Conservation (phyloP, 2,797 vertebrate genomes). For the Ctenopoma kingsleyae region DNA sequence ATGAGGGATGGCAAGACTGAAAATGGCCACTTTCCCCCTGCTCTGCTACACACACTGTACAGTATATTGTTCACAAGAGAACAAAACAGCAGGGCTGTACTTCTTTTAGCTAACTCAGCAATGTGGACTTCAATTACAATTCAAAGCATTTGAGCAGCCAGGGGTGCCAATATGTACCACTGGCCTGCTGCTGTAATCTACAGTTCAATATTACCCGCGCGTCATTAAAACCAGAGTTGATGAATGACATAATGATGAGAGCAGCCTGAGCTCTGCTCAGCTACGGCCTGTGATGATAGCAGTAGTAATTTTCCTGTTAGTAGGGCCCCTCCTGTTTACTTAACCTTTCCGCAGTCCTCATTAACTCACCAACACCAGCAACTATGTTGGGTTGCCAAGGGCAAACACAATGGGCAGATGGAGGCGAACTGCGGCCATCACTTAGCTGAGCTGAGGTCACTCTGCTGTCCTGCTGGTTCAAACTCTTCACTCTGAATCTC, state of each 20-base stretch:
- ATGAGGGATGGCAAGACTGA: slow-evolving; percentile 64
- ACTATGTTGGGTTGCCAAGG: slow-evolving; percentile 82
- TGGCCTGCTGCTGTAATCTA: slow-evolving; percentile 59
- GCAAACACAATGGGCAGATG: slow-evolving; percentile 85
- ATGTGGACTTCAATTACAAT: slow-evolving; percentile 41
- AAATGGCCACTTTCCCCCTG: slow-evolving; percentile 42
- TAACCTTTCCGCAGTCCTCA: slow-evolving; percentile 87
- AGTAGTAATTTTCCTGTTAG: slow-evolving; percentile 82
- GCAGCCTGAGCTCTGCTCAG: slow-evolving; percentile 65
- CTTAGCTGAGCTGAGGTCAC: slow-evolving; percentile 76
- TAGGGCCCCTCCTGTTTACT: slow-evolving; percentile 85
- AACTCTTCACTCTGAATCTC: slow-evolving; percentile 66
- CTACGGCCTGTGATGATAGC: slow-evolving; percentile 68
- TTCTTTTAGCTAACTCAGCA: slow-evolving; percentile 21
- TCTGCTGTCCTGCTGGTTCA: slow-evolving; percentile 64
- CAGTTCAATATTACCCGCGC: slow-evolving; percentile 64
- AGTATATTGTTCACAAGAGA: slow-evolving; percentile 31
- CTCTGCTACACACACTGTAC: slow-evolving; percentile 21
- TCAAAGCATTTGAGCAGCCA: slow-evolving; percentile 38
- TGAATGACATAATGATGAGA: slow-evolving; percentile 81
- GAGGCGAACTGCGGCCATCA: slow-evolving; percentile 79
- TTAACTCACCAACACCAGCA: slow-evolving; percentile 81
- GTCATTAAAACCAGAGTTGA: slow-evolving; percentile 83
- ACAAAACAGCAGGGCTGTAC: slow-evolving; percentile 20
- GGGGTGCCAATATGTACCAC: slow-evolving; percentile 28